These are phyloP conservation scores for Eumacrocentrus americanus DNA, from an alignment of 2,888 invertebrate species.

Conservation along the genomic window DNA sequence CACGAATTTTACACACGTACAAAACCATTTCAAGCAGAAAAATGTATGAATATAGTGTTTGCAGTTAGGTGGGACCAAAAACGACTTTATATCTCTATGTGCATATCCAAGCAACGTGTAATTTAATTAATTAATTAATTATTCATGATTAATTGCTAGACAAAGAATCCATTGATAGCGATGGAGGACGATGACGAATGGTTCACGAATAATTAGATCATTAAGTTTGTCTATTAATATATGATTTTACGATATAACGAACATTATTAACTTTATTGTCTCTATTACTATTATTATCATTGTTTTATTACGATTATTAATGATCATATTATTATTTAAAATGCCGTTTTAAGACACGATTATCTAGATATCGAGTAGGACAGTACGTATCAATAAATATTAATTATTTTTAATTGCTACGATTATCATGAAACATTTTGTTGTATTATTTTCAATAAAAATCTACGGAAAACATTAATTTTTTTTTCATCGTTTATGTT, in stretches of 20 bases:
- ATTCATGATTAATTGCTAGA: constrained; percentile 58
- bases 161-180: constrained; percentile 53
- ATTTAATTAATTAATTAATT: constrained; percentile 60
- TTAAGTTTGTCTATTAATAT: constrained; percentile 61
- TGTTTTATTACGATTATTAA: constrained; percentile 50
- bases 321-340: constrained; percentile 57
- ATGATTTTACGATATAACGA: constrained; percentile 23
- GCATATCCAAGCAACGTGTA: constrained; percentile 61
- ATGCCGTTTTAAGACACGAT: constrained; percentile 59
- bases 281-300: constrained; percentile 44
- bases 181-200: constrained; percentile 52
- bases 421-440: constrained; percentile 59
- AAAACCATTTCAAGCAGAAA: constrained; percentile 28
- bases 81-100: constrained; percentile 62
- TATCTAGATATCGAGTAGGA: constrained; percentile 58
- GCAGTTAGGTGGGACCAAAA: constrained; percentile 63
- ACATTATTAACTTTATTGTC: constrained; percentile 32
- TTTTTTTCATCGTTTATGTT: constrained; percentile 37
- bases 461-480: constrained; percentile 59
- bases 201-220: constrained; percentile 56
- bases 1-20: constrained; percentile 21
- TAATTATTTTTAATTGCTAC: constrained; percentile 59
- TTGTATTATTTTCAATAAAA: constrained; percentile 63
- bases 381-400: constrained; percentile 59
- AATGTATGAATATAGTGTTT: constrained; percentile 61